These are phyloP conservation scores for Grammomys dolichurus DNA, from an alignment of 2,113 vertebrate genomes.

Conservation along the genomic window DNA sequence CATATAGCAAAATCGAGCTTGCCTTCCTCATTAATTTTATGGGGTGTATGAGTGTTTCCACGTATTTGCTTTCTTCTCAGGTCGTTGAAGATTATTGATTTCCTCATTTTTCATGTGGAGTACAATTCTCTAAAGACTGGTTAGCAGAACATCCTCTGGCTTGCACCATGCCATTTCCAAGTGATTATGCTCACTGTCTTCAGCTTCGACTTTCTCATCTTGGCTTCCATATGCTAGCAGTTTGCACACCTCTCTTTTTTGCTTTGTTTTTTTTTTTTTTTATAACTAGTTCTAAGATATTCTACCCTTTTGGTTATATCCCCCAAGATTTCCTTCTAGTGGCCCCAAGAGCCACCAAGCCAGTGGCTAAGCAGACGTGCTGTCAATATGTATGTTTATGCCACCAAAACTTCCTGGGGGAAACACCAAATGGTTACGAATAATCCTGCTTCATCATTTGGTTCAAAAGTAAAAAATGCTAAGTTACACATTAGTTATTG, in stretches of 20 bases:
- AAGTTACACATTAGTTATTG: conserved; percentile 75
- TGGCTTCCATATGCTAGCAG: conserved; percentile 60
- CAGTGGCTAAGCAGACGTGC: conserved; percentile 6
- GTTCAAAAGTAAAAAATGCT: conserved; percentile 73
- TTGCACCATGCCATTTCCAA: conserved; percentile 66
- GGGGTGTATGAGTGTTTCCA: conserved; percentile 33
- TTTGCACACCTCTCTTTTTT: conserved; percentile 59
- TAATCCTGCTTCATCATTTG: conserved; percentile 60
- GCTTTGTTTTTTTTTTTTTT: neutral
- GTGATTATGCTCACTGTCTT: conserved; percentile 64
- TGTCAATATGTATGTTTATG: neutral
- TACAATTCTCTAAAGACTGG: conserved; percentile 68
- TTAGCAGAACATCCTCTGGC: conserved; percentile 66
- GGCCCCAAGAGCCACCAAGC: conserved; percentile 17
- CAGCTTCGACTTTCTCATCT: conserved; percentile 54
- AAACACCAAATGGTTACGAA: conserved; percentile 24
- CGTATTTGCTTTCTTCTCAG: conserved; percentile 60
- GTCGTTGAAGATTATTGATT: conserved; percentile 75
- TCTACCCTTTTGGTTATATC: neutral
- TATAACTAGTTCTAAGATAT: conserved; percentile 8
- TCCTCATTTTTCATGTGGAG: conserved; percentile 6
- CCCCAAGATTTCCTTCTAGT: conserved; percentile 3
- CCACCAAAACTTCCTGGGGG: conserved; percentile 41
- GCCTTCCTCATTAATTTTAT: conserved; percentile 66
- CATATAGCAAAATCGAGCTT: conserved; percentile 35